Evolutionary conservation across 1,140 invertebrate genomes (phyloP).

Genomic region (Cyphomyrmex costatus): DNA sequence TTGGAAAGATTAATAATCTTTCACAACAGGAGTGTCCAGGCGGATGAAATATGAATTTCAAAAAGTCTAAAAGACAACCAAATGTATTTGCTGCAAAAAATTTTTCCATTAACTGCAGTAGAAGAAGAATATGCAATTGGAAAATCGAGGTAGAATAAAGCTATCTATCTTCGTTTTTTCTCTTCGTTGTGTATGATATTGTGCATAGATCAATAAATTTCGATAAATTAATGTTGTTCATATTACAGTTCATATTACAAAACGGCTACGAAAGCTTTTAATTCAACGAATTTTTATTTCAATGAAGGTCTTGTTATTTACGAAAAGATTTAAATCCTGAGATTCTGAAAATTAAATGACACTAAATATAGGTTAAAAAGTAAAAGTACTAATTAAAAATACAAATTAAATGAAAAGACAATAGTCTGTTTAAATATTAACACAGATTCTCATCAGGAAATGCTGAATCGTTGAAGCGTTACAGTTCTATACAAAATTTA

Average conservation of each 20-base stretch:
- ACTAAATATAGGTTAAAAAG: background rate
- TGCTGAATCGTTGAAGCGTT: background rate
- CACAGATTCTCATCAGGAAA: background rate
- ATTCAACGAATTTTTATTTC: background rate
- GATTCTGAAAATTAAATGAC: background rate
- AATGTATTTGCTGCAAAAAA: background rate
- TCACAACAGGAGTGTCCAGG: background rate
- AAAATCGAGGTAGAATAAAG: background rate
- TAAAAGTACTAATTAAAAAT: background rate
- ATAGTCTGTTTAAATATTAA: constrained; percentile 19
- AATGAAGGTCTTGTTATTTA: background rate
- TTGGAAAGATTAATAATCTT: constrained; percentile 22
- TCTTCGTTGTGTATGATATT: background rate
- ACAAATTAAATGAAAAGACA: background rate
- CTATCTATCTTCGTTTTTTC: background rate
- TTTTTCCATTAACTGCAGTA: background rate
- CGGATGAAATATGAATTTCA: background rate
- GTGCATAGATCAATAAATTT: background rate
- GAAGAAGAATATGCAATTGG: background rate
- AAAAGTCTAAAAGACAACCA: background rate
- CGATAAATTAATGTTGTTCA: background rate
- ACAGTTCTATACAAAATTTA: background rate
- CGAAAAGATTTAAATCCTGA: background rate
- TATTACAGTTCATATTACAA: background rate
- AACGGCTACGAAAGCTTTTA: background rate